phyloP scores from a whole-genome alignment of 2,888 invertebrate species.

The Eucriotettix oculatus region DNA sequence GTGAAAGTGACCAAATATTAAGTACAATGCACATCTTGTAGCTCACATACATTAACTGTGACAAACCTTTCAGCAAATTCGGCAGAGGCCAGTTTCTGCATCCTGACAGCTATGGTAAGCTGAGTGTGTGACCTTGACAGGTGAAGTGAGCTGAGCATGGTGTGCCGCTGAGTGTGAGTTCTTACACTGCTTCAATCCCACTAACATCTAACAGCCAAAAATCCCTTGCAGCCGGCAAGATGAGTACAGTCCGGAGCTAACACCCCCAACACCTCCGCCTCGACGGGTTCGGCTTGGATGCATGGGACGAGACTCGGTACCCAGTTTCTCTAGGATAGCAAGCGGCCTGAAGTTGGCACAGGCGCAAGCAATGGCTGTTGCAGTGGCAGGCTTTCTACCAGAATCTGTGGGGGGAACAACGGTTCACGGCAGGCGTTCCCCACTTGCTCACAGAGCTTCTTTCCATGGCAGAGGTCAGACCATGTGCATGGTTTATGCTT shows the following conservation, averaged over 20 bases:
- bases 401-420: slow-evolving; percentile 21
- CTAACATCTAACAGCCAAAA: not conserved
- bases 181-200: not conserved
- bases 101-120: slow-evolving; percentile 16
- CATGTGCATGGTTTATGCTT: not conserved
- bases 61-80: slow-evolving; percentile 12
- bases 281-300: slow-evolving; percentile 27
- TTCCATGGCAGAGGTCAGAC: slow-evolving; percentile 43
- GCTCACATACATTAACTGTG: too few species aligned
- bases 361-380: slow-evolving; percentile 51
- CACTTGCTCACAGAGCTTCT: slow-evolving; percentile 37
- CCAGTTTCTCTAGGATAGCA: slow-evolving; percentile 39
- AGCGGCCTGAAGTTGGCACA: slow-evolving; percentile 54
- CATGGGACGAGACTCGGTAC: slow-evolving; percentile 20
- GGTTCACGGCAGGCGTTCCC: slow-evolving; percentile 16
- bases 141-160: slow-evolving; percentile 1
- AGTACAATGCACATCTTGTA: too few species aligned
- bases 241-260: slow-evolving; percentile 42
- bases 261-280: slow-evolving; percentile 41
- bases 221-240: slow-evolving; percentile 34
- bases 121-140: not conserved
- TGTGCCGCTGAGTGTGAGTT: not conserved
- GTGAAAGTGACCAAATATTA: too few species aligned
- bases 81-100: slow-evolving; percentile 15
- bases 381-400: slow-evolving; percentile 43